Evolutionary conservation across 2,888 invertebrate species (phyloP), one percentile per base, ranked within the genome.

Genomic region (Lasioglossum marginatum): DNA sequence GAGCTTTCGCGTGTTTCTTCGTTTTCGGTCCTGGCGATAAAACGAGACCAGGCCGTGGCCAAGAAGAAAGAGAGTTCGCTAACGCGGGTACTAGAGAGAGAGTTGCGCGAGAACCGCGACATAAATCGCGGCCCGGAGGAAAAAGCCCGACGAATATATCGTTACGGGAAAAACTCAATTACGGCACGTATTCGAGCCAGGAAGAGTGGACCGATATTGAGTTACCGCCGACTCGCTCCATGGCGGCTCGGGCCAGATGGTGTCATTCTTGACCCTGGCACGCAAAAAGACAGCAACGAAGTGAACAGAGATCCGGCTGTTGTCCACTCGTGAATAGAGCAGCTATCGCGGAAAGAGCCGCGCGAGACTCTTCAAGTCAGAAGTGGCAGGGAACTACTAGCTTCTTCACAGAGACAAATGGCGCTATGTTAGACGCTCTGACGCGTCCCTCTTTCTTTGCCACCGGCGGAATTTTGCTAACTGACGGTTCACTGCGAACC

Each of bases 131-230:
- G 19, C 14, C 14, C 14, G 4, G 19, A 23, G 57, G 60, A 77
- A 85, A 81, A 87, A 71, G 72, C 71, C 57, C 16, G 77, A 23
- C 27, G 79, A 81, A 79, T 68, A 74, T 85, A 73, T 72, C 73
- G 45, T 48, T 27, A n/a, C 31, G 40, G 48, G 43, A 84, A 83
- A 79, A 83, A 88, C 79, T 83, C 88, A 86, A 86, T 88, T 88
- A 86, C 78, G 70, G 40, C 77, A 74, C 79, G 83, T 75, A 63
- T 79, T 76, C 85, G 85, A 78, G 81, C 81, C 85, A 88, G 87
- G 57, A 83, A 80, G 83, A 85, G 79, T 76, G 88, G 77, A 68
- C 79, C 78, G 81, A 81, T 87, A 88, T 88, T 78, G 81, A 87
- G 75, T 88, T 88, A 88, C 66, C 79, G 48, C 3, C 63, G 72